phyloP scores from a whole-genome alignment of 2,888 invertebrate genomes.

The Pristionchus arcanus region DNA sequence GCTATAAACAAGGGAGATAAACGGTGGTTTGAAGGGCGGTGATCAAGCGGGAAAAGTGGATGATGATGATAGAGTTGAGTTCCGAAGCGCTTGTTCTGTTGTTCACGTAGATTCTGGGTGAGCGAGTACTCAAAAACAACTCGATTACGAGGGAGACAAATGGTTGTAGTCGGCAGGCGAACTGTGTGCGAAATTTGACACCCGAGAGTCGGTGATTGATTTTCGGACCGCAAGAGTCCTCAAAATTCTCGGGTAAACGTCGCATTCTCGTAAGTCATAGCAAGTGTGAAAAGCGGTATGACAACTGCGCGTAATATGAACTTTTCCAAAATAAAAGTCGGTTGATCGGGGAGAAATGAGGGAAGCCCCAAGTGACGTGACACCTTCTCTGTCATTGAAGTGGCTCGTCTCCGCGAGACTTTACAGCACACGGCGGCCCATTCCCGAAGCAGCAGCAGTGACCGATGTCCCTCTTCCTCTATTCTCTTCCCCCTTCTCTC shows the following conservation, averaged over 20 bases:
- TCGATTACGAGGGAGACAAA: background rate
- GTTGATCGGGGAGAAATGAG: background rate
- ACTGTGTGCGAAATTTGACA: background rate
- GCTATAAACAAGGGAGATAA: slow-evolving; percentile 20
- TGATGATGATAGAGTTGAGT: background rate
- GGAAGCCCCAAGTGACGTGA: slow-evolving; percentile 32
- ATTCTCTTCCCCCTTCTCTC: background rate
- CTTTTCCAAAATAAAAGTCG: background rate
- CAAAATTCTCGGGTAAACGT: background rate
- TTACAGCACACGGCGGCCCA: background rate
- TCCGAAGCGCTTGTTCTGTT: slow-evolving; percentile 35
- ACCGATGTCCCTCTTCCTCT: slow-evolving; percentile 10
- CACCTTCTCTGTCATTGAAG: slow-evolving; percentile 6
- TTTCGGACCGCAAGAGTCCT: slow-evolving; percentile 12
- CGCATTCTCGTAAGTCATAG: background rate
- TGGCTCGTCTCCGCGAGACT: background rate
- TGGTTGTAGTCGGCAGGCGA: background rate
- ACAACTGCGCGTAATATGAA: background rate
- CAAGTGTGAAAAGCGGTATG: background rate
- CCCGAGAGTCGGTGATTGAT: background rate
- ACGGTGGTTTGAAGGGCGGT: slow-evolving; percentile 11
- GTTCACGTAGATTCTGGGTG: background rate
- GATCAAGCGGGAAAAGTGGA: background rate
- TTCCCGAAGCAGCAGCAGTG: background rate
- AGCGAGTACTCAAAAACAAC: background rate